These are phyloP conservation scores for Pseudois nayaur DNA, from an alignment of 2,113 vertebrate genomes.

Conservation along the genomic window DNA sequence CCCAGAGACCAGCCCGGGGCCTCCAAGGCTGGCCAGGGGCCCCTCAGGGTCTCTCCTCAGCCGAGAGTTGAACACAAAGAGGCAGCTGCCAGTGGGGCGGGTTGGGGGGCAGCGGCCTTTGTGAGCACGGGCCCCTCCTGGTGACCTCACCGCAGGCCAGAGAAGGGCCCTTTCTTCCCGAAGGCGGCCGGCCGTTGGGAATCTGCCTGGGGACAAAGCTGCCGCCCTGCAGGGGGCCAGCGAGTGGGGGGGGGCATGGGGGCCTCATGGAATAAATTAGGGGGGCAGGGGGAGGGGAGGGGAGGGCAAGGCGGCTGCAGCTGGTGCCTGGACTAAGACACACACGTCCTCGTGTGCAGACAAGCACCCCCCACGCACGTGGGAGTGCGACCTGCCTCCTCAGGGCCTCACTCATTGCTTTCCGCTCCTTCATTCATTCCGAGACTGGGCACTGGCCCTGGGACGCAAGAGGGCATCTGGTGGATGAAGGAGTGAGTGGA, in stretches of 20 bases:
- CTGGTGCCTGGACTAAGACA: not conserved
- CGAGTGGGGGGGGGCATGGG: no score
- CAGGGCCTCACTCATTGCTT: not conserved
- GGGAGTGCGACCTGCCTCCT: accelerated
- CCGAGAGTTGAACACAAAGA: conserved; percentile 49
- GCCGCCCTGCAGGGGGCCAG: not conserved
- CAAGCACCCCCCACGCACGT: not conserved
- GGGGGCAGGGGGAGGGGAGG: not conserved
- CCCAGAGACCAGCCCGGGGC: not conserved
- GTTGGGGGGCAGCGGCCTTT: not conserved
- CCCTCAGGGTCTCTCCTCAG: not conserved
- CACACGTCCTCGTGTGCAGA: accelerated
- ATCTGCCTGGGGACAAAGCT: conserved; percentile 59
- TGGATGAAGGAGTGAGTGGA: not conserved
- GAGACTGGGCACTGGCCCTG: not conserved
- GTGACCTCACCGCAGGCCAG: conserved; percentile 54
- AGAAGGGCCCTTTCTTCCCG: conserved; percentile 70
- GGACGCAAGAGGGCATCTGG: not conserved
- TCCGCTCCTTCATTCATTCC: not conserved
- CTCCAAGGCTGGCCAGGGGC: not conserved
- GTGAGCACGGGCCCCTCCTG: not conserved
- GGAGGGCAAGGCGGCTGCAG: not conserved
- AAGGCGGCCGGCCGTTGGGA: conserved; percentile 47
- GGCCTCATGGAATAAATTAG: conserved; percentile 11
- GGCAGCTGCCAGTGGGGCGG: conserved; percentile 36